Evolutionary conservation across 2,113 vertebrate species (phyloP).

Genomic region (Periophthalmodon schlosseri): DNA sequence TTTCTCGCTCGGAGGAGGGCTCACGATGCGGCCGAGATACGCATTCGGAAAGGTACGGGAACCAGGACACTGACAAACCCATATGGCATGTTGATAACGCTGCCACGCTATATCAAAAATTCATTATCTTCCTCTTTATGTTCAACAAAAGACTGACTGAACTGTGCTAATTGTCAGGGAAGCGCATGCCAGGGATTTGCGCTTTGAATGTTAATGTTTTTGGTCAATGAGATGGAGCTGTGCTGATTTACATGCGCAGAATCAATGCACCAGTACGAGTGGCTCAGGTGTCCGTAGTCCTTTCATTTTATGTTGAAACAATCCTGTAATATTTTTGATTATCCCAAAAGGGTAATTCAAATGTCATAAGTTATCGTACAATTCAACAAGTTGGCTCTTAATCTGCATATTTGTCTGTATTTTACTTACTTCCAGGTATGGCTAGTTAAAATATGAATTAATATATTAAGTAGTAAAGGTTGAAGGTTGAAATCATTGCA

Average conservation of each 20-base stretch:
- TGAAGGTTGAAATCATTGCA: no score
- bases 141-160: slow-evolving; percentile 8
- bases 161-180: slow-evolving; percentile 6
- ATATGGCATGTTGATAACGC: not conserved
- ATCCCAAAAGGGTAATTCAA: not conserved
- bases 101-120: not conserved
- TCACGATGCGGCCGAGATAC: not conserved
- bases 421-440: not conserved
- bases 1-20: not conserved
- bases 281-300: not conserved
- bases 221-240: not conserved
- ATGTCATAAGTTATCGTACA: not conserved
- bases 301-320: not conserved
- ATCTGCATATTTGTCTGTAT: not conserved
- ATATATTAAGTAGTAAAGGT: no score
- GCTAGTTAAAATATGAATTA: no score
- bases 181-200: slow-evolving; percentile 2
- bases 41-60: not conserved
- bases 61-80: not conserved
- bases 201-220: slow-evolving; percentile 6
- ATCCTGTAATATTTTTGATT: not conserved
- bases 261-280: not conserved
- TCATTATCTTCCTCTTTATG: not conserved
- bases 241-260: not conserved
- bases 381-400: not conserved